Conservation (phyloP, 2,113 vertebrate genomes). For the Nycticorax nycticorax region DNA sequence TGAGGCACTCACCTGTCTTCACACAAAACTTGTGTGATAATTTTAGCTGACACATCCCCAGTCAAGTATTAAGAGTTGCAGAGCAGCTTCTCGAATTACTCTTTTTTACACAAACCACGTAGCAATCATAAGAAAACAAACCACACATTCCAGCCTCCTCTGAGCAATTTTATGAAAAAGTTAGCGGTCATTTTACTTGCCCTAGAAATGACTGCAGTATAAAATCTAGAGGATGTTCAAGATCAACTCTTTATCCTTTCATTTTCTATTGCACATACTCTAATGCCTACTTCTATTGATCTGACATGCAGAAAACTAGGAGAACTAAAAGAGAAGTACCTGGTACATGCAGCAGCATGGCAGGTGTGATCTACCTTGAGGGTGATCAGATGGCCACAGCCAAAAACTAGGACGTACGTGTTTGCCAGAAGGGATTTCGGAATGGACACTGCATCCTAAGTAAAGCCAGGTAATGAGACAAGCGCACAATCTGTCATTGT, state of each 20-base stretch:
- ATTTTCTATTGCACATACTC: background rate
- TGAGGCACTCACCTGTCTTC: background rate
- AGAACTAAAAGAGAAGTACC: background rate
- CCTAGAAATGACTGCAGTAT: background rate
- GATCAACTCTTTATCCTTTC: background rate
- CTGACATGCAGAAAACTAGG: background rate
- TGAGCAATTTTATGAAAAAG: background rate
- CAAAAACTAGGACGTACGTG: background rate
- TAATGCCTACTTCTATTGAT: background rate
- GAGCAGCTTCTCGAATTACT: background rate
- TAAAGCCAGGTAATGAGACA: slow-evolving; percentile 9
- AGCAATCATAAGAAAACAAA: background rate
- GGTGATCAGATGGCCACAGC: slow-evolving; percentile 5
- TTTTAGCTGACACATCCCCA: background rate
- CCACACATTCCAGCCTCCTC: background rate
- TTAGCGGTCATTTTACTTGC: background rate
- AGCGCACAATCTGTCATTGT: background rate
- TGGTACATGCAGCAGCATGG: background rate
- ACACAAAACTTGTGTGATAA: background rate
- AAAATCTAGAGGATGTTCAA: background rate
- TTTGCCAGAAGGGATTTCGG: background rate
- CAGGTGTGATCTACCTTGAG: slow-evolving; percentile 45
- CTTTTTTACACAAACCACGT: background rate
- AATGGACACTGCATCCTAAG: background rate
- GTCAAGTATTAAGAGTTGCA: background rate